phyloP scores from a whole-genome alignment of 1,140 invertebrate genomes.

The Argopecten irradians region DNA sequence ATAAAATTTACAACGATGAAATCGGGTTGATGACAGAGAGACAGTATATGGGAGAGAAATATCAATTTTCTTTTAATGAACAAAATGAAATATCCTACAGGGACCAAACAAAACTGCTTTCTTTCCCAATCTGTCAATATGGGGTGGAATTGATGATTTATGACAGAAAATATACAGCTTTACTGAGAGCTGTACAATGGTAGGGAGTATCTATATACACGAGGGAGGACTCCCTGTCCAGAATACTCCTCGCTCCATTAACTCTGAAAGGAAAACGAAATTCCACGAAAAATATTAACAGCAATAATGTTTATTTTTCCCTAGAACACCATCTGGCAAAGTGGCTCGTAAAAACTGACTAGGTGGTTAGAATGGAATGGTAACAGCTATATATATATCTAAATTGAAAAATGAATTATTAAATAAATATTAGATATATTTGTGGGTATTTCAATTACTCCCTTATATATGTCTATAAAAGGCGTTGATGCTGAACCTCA shows the following conservation, averaged over 20 bases:
- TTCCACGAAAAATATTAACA: background rate
- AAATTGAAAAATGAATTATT: background rate
- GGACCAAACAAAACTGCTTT: background rate
- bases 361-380: background rate
- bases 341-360: background rate
- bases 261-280: background rate
- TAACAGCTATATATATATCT: background rate
- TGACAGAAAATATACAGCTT: background rate
- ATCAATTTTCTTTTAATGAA: background rate
- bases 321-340: background rate
- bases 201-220: background rate
- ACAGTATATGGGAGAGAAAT: background rate
- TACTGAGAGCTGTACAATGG: background rate
- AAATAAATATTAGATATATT: background rate
- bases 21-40: background rate
- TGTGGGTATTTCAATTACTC: background rate
- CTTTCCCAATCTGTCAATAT: conserved; percentile 8
- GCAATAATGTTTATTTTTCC: background rate
- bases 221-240: background rate
- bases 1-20: background rate
- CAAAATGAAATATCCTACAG: background rate
- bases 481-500: background rate
- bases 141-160: background rate
- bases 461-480: background rate
- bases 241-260: background rate